Percentiles rank a stretch among this genome's conserved stretches.
These are phyloP conservation scores for Pelodiscus sinensis DNA, from an alignment of 2,113 vertebrate genomes.

Conservation along the genomic window DNA sequence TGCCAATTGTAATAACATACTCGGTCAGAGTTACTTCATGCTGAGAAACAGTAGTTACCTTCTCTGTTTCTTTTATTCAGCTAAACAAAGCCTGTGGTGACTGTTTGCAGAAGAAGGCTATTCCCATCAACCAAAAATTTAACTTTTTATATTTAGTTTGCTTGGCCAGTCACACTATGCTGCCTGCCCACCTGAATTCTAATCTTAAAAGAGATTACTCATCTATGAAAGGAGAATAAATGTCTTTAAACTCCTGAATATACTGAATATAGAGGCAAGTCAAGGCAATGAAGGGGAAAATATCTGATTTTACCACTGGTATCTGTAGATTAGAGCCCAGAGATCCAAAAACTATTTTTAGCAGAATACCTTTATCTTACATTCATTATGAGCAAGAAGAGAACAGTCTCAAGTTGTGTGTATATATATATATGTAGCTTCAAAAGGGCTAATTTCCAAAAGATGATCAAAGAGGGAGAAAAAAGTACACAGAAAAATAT, in stretches of 20 bases:
- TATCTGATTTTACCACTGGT: not conserved
- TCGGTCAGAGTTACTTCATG: not conserved
- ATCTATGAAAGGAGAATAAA: not conserved
- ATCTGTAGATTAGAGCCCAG: not conserved
- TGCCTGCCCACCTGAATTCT: not conserved
- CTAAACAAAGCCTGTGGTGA: not conserved
- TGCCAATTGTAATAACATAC: not conserved
- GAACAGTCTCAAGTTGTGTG: not conserved
- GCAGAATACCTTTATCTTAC: not conserved
- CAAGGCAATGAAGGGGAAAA: not conserved
- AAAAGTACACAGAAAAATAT: not conserved
- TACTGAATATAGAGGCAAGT: not conserved
- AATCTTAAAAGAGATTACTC: not conserved
- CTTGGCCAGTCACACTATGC: not conserved
- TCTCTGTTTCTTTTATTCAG: not conserved
- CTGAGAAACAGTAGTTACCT: not conserved
- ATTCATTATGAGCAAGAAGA: not conserved
- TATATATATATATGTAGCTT: not conserved
- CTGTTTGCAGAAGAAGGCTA: not conserved
- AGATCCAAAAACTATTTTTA: conserved; percentile 15
- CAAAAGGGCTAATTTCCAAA: not conserved
- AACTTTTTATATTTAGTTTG: not conserved
- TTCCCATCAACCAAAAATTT: not conserved
- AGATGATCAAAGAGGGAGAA: not conserved
- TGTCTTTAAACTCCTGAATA: not conserved